These are phyloP conservation scores for Apeltes quadracus DNA, from an alignment of 2,113 vertebrate genomes.

Conservation along the genomic window DNA sequence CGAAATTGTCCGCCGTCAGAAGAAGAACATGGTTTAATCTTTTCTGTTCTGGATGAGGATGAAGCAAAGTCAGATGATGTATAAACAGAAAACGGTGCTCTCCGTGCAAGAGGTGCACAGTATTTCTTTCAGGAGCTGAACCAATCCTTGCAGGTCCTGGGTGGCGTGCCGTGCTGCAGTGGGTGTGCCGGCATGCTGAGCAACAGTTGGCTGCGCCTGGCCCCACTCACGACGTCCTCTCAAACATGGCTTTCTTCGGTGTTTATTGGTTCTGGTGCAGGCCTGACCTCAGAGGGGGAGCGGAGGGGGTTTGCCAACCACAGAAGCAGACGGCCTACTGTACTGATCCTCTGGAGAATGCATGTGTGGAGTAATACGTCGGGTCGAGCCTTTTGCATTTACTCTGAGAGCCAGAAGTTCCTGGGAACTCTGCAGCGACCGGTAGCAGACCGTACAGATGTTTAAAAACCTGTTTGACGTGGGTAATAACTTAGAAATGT, in stretches of 20 bases:
- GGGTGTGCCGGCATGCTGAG: constrained; percentile 51
- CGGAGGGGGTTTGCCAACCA: constrained; percentile 34
- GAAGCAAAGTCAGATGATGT: neutral
- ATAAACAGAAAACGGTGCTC: neutral
- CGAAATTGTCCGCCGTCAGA: constrained; percentile 24
- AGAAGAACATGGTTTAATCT: constrained; percentile 7
- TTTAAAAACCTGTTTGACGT: neutral
- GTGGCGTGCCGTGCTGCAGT: constrained; percentile 37
- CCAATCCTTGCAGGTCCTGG: constrained; percentile 16
- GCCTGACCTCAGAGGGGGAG: constrained; percentile 54
- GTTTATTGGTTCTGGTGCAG: constrained; percentile 73
- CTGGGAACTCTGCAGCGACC: neutral
- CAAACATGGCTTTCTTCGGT: constrained; percentile 69
- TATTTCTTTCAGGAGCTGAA: neutral
- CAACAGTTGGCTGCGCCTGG: constrained; percentile 53
- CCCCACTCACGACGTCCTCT: constrained; percentile 49
- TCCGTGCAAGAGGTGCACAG: constrained; percentile 1
- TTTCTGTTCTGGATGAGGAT: neutral
- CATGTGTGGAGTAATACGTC: constrained; percentile 24
- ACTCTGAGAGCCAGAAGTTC: neutral
- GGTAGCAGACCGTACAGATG: neutral
- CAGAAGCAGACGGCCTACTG: constrained; percentile 59
- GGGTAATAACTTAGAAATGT: neutral
- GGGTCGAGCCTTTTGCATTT: constrained; percentile 29
- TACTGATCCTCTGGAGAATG: constrained; percentile 50